Percentiles rank a stretch among this genome's conserved stretches.
phyloP scores from a whole-genome alignment of 2,888 invertebrate genomes.

The Caradrina kadenii region DNA sequence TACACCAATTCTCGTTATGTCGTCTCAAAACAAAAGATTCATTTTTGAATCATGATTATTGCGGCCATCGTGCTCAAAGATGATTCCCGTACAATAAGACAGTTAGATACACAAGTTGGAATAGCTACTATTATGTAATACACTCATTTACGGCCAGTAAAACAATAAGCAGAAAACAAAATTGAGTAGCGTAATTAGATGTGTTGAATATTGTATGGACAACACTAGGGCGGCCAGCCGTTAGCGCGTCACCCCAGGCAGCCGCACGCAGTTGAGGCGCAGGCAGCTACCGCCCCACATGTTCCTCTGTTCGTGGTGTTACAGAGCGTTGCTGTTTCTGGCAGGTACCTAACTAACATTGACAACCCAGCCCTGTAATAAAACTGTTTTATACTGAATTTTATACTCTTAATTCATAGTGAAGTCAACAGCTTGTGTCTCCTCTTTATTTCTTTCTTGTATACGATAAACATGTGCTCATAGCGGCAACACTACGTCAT shows the following conservation, averaged over 20 bases:
- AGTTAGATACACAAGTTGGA: not conserved
- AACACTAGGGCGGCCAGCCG: constrained; percentile 44
- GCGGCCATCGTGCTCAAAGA: not conserved
- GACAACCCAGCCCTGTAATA: constrained; percentile 4
- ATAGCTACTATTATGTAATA: constrained; percentile 3
- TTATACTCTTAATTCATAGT: not conserved
- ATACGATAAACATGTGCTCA: constrained; percentile 14
- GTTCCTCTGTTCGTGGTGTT: constrained; percentile 73
- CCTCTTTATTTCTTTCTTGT: no score
- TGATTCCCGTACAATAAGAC: not conserved
- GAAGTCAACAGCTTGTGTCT: not conserved
- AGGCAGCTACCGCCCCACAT: constrained; percentile 61
- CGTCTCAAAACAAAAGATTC: no score
- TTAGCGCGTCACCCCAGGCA: constrained; percentile 27
- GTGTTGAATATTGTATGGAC: constrained; percentile 41
- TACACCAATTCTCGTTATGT: no score
- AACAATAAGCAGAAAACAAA: constrained; percentile 18
- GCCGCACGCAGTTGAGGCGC: constrained; percentile 51
- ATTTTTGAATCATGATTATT: no score
- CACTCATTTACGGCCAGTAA: constrained; percentile 17
- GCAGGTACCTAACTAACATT: constrained; percentile 64
- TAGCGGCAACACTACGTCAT: constrained; percentile 28
- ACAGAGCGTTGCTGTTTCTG: constrained; percentile 64
- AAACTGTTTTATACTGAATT: not conserved
- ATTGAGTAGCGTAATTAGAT: constrained; percentile 26